Conservation (phyloP, 92 coral and sea anemone species). For the Phymanthus crucifer region DNA sequence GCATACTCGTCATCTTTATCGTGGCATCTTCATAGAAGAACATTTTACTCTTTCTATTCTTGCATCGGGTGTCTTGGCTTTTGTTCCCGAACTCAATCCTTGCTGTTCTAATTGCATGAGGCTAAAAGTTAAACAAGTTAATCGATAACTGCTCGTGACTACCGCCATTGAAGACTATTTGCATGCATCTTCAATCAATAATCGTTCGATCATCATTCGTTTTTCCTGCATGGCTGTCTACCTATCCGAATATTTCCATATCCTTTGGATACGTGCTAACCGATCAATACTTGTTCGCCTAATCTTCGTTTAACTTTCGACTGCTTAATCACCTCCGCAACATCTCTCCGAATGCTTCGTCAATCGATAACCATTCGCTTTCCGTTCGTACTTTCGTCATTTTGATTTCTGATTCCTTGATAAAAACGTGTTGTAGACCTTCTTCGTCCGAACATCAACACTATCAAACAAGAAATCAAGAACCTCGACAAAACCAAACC, state of each 20-base stretch:
- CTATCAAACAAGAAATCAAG: conserved; percentile 19
- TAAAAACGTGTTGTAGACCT: background rate
- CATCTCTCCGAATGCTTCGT: background rate
- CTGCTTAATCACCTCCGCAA: background rate
- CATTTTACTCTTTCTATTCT: no score
- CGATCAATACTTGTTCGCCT: background rate
- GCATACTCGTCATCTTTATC: no score
- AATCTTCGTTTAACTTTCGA: background rate
- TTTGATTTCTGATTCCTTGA: background rate
- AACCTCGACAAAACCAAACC: conserved; percentile 61
- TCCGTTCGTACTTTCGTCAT: background rate
- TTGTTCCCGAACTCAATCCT: background rate
- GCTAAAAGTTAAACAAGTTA: background rate
- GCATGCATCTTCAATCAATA: background rate
- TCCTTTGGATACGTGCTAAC: background rate
- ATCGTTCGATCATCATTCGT: background rate
- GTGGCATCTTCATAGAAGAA: no score
- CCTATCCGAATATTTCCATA: background rate
- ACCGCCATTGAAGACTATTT: background rate
- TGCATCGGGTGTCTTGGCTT: background rate
- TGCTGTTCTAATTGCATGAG: background rate
- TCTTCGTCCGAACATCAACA: conserved; percentile 30
- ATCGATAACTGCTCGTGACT: conserved; percentile 14
- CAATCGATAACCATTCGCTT: background rate
- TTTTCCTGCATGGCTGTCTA: background rate